Conservation (phyloP, 2,888 invertebrate species). For the Platerodrilus igneus region DNA sequence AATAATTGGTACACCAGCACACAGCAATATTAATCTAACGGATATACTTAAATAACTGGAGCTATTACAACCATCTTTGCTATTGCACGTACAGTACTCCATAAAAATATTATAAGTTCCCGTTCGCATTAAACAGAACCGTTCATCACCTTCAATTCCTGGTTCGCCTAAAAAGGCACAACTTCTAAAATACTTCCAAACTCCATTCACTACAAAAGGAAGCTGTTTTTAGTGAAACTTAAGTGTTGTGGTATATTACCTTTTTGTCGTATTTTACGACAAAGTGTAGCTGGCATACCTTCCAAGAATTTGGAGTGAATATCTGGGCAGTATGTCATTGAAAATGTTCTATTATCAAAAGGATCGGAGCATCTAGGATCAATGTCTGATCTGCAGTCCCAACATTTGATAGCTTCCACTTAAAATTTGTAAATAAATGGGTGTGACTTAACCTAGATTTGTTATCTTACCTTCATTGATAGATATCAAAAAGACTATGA, state of each 20-base stretch:
- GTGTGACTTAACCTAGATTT: constrained; percentile 19
- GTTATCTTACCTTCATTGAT: no score
- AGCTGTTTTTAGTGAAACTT: background rate
- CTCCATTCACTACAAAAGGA: constrained; percentile 65
- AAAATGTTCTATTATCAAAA: constrained; percentile 83
- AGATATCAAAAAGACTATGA: no score
- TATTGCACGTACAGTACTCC: constrained; percentile 90
- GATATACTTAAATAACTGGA: constrained; percentile 42
- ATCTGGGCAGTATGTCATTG: constrained; percentile 62
- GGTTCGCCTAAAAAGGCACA: constrained; percentile 90
- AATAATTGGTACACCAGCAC: no score
- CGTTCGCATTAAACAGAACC: constrained; percentile 85
- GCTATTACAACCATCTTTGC: constrained; percentile 86
- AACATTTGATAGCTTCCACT: constrained; percentile 71
- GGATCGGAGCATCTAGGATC: constrained; percentile 91
- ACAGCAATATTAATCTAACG: no score
- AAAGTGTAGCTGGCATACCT: constrained; percentile 67
- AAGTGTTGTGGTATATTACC: no score
- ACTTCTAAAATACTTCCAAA: constrained; percentile 82
- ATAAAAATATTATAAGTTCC: constrained; percentile 91
- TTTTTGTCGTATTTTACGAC: constrained; percentile 88
- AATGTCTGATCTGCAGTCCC: constrained; percentile 83
- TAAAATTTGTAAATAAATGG: constrained; percentile 10
- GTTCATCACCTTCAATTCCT: constrained; percentile 83
- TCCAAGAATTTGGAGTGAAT: constrained; percentile 14